These are phyloP conservation scores for Euclidia mi DNA, from an alignment of 2,888 invertebrate species.

Conservation along the genomic window DNA sequence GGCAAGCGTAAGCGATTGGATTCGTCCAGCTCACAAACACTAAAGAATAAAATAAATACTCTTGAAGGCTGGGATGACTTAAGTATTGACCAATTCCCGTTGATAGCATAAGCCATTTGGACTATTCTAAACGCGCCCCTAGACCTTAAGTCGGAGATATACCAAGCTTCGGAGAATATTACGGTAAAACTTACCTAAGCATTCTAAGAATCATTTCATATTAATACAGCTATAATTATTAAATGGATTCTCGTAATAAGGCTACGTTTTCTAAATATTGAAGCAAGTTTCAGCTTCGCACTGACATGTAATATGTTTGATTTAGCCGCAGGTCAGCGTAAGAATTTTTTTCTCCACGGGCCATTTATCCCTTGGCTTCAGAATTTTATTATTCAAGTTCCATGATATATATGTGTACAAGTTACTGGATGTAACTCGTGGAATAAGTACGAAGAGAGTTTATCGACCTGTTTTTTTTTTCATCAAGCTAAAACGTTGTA, in stretches of 20 bases:
- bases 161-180: no score
- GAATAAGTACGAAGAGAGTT: slow-evolving; percentile 27
- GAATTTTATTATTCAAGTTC: slow-evolving; percentile 45
- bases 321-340: slow-evolving; percentile 4
- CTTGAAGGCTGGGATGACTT: no score
- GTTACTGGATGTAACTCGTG: slow-evolving; percentile 36
- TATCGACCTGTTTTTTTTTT: slow-evolving; percentile 46
- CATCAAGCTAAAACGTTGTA: slow-evolving; percentile 55
- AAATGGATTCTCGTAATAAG: not conserved
- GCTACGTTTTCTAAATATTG: not conserved
- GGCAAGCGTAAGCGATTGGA: no score
- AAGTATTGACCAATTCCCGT: no score
- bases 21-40: no score
- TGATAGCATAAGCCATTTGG: no score
- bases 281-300: not conserved
- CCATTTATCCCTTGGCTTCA: slow-evolving; percentile 15
- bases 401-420: slow-evolving; percentile 26
- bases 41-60: no score
- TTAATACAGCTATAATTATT: not conserved
- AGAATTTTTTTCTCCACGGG: slow-evolving; percentile 23
- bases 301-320: slow-evolving; percentile 1
- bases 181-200: no score
- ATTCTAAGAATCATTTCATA: no score
- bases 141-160: no score
- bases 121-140: no score